Base-by-base conservation (phyloP, 1,140 invertebrate genomes). In the Drosophila dunni region DNA sequence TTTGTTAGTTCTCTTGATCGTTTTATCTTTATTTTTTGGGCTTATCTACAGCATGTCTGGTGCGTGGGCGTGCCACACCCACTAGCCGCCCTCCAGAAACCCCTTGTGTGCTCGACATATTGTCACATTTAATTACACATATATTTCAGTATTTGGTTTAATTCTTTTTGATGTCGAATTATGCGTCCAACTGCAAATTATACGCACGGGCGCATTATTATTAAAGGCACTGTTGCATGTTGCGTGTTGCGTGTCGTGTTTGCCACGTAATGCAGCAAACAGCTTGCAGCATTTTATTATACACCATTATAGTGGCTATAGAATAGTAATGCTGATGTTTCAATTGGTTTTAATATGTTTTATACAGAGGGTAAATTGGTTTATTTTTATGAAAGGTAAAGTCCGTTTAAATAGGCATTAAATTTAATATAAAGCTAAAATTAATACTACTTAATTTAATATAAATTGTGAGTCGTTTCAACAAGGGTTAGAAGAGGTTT, bases 81-180 rank as follows among this genome's bases (percentile, higher is more conserved):
- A 15, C 38, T 44, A 29, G 24, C 24, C 24, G 3, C 24, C 2
- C 24, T 29, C 24, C 24, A 6, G n/a, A n/a, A n/a, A n/a, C 54
- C 29, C 34, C 17, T 15, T 56, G 53, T 40, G 36, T 11, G 36
- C 29, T 45, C 54, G 7, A 50, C 71, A 79, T 40, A 61, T 75
- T 75, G 76, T 78, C 76, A 63, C 62, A 54, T 53, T 78, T 80
- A 80, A 80, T 80, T 74, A 68, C 62, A 80, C 64, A 58, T 70
- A 58, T 70, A 70, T 60, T 54, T 50, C 38, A 34, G 56, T 58
- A 58, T 64, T 63, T 68, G 66, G 78, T 50, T 51, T 69, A 78
- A 78, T 68, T 53, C 46, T 61, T 79, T 79, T 79, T 69, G 68
- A 78, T 78, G 78, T 67, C 78, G 68, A 74, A 80, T 80, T 80